Conservation (phyloP, 2,113 vertebrate genomes). For the Pseudopodoces humilis region DNA sequence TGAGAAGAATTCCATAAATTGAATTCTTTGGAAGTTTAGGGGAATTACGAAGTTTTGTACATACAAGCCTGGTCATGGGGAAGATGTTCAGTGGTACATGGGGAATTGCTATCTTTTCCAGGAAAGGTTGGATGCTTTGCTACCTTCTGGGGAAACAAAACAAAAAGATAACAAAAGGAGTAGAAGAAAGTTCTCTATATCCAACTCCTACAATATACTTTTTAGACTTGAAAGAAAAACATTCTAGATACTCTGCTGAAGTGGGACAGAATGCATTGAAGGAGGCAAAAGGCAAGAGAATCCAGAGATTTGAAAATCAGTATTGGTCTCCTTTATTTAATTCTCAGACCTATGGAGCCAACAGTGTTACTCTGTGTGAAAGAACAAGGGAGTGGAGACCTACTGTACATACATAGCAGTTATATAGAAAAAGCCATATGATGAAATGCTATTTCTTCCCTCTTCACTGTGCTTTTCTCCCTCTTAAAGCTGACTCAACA, state of each 20-base stretch:
- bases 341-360: background rate
- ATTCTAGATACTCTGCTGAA: background rate
- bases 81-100: background rate
- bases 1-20: constrained; percentile 23
- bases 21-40: constrained; percentile 2
- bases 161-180: background rate
- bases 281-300: constrained; percentile 13
- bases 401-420: constrained; percentile 31
- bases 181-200: background rate
- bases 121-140: background rate
- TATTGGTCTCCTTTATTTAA: background rate
- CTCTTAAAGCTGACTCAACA: constrained; percentile 47
- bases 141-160: background rate
- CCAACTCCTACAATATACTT: background rate
- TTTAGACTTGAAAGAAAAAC: background rate
- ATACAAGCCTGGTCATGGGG: background rate
- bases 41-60: background rate
- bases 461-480: constrained; percentile 1
- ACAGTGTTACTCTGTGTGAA: background rate
- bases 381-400: background rate
- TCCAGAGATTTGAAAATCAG: background rate
- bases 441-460: constrained; percentile 31
- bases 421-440: constrained; percentile 20
- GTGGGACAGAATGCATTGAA: background rate
- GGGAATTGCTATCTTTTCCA: background rate